phyloP scores from a whole-genome alignment of 2,113 vertebrate genomes.

The Salvelinus fontinalis region DNA sequence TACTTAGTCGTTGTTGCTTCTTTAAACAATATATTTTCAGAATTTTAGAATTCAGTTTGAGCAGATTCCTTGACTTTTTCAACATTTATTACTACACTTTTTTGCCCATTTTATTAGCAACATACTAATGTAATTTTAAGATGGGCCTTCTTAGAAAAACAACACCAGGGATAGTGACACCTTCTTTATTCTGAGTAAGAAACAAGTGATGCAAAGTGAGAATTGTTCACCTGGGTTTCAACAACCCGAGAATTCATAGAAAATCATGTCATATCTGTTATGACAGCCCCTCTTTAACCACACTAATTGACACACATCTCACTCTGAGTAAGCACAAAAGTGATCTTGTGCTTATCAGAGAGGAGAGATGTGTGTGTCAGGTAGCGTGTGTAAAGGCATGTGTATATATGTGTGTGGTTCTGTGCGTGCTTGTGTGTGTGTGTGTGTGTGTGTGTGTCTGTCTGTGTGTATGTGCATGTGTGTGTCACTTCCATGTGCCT shows the following conservation, averaged over 20 bases:
- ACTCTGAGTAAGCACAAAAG: too few species aligned
- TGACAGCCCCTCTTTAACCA: slow-evolving; percentile 17
- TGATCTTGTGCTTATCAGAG: slow-evolving; percentile 48
- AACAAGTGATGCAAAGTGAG: slow-evolving; percentile 47
- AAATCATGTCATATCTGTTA: slow-evolving; percentile 33
- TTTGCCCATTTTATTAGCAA: too few species aligned
- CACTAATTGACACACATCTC: too few species aligned
- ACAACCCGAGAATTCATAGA: slow-evolving; percentile 59
- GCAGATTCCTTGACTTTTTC: too few species aligned
- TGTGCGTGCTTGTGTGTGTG: slow-evolving; percentile 7
- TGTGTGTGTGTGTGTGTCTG: slow-evolving; percentile 11
- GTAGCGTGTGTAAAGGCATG: neutral
- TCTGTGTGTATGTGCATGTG: neutral
- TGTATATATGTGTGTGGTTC: slow-evolving; percentile 6
- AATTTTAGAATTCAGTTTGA: too few species aligned
- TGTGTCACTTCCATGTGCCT: neutral
- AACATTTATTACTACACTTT: too few species aligned
- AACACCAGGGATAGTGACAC: slow-evolving; percentile 13
- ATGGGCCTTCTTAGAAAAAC: neutral
- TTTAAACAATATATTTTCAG: too few species aligned
- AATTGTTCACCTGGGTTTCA: slow-evolving; percentile 43
- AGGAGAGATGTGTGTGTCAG: neutral
- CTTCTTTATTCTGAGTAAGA: slow-evolving; percentile 54
- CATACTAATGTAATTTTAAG: too few species aligned
- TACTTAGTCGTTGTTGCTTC: too few species aligned